phyloP scores from a whole-genome alignment of 2,113 vertebrate species.

The Zapornia atra region DNA sequence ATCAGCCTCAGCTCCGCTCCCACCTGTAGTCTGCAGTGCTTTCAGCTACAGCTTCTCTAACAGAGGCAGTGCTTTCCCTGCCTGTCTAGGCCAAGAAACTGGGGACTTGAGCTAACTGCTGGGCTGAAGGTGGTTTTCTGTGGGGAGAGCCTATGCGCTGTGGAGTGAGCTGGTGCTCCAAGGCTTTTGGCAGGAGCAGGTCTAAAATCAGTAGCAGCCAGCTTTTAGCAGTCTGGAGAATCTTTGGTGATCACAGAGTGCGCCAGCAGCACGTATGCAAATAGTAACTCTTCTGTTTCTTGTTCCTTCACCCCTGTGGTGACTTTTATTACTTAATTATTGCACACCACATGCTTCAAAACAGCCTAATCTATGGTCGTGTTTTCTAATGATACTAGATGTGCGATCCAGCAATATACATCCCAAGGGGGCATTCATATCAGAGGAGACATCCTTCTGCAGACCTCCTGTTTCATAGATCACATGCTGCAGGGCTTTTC shows the following conservation, averaged over 20 bases:
- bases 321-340: slow-evolving; percentile 99
- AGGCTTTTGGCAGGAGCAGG: background rate
- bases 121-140: background rate
- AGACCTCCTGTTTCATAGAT: slow-evolving; percentile 34
- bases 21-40: background rate
- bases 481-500: slow-evolving; percentile 51
- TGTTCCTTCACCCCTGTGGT: slow-evolving; percentile 78
- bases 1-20: background rate
- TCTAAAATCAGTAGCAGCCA: background rate
- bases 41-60: background rate
- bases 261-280: slow-evolving; percentile 59
- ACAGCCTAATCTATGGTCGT: slow-evolving; percentile 77
- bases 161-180: background rate
- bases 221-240: slow-evolving; percentile 7
- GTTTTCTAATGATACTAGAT: slow-evolving; percentile 75
- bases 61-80: background rate
- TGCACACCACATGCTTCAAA: slow-evolving; percentile 85
- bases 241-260: background rate
- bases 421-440: slow-evolving; percentile 70
- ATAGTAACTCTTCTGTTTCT: slow-evolving; percentile 69
- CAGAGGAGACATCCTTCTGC: slow-evolving; percentile 56
- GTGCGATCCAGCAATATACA: slow-evolving; percentile 54
- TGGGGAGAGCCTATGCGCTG: fast-evolving
- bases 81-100: background rate
- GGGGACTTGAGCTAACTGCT: background rate